Conservation (phyloP, 2,797 vertebrate genomes). For the Dermochelys coriacea region DNA sequence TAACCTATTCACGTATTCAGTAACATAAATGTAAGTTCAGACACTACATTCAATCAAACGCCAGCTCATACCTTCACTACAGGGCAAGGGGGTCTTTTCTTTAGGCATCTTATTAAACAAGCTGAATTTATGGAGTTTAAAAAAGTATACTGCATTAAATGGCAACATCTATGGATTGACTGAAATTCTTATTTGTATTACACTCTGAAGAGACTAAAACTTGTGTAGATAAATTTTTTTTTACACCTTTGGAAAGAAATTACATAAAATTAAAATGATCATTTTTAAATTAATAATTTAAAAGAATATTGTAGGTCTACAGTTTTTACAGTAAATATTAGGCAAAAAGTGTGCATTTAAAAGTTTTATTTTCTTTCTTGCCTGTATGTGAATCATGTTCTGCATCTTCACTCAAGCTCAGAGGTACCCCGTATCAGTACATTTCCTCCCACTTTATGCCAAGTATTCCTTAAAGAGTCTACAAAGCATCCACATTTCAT, state of each 20-base stretch:
- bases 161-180: slow-evolving; percentile 6
- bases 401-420: neutral
- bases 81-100: slow-evolving; percentile 64
- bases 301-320: neutral
- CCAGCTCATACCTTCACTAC: slow-evolving; percentile 46
- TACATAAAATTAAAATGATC: neutral
- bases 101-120: slow-evolving; percentile 22
- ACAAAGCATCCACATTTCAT: slow-evolving; percentile 21
- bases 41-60: neutral
- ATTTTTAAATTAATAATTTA: neutral
- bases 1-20: slow-evolving; percentile 57
- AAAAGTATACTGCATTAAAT: slow-evolving; percentile 27
- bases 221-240: neutral
- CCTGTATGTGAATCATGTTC: neutral
- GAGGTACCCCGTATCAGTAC: neutral
- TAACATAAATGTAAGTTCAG: slow-evolving; percentile 50
- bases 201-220: neutral
- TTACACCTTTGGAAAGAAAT: neutral
- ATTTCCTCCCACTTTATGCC: neutral
- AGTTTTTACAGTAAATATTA: neutral
- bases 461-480: slow-evolving; percentile 22
- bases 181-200: slow-evolving; percentile 6
- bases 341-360: neutral
- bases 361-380: neutral
- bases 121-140: slow-evolving; percentile 8